phyloP scores from a whole-genome alignment of 2,888 invertebrate species.

The Synanthedon tipuliformis region DNA sequence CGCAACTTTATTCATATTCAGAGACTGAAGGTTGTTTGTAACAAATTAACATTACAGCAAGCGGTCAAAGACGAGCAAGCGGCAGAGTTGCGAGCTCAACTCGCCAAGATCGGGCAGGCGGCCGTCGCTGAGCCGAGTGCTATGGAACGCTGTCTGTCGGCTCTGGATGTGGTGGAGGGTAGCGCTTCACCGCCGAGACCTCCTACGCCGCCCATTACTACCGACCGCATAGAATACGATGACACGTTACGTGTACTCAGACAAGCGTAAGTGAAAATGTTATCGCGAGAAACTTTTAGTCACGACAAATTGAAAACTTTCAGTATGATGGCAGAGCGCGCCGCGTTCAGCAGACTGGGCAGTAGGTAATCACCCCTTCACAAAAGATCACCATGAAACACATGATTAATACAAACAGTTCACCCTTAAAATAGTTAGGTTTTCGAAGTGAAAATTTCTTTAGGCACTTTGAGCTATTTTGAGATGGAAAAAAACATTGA shows the following conservation, averaged over 20 bases:
- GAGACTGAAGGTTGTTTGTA: background rate
- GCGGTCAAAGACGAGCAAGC: conserved; percentile 45
- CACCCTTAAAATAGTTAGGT: too few relatives aligned
- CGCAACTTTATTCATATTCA: background rate
- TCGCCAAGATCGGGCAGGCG: conserved; percentile 47
- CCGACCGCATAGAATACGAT: conserved; percentile 49
- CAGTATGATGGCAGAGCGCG: too few relatives aligned
- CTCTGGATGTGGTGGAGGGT: conserved; percentile 55
- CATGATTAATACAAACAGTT: too few relatives aligned
- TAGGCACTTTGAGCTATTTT: too few relatives aligned
- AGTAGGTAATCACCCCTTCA: too few relatives aligned
- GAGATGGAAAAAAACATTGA: too few relatives aligned
- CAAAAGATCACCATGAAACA: too few relatives aligned
- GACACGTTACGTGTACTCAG: conserved; percentile 36
- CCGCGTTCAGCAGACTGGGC: too few relatives aligned
- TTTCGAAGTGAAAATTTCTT: too few relatives aligned
- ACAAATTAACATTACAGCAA: conserved; percentile 17
- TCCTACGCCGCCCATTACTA: conserved; percentile 45
- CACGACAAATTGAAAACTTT: too few relatives aligned
- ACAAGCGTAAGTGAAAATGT: conserved; percentile 23
- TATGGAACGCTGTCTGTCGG: conserved; percentile 50
- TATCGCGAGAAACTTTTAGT: too few relatives aligned
- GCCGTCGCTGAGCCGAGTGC: conserved; percentile 49
- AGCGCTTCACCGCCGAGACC: conserved; percentile 34
- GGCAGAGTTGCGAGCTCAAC: conserved; percentile 35